A percentile compares a stretch with the other conserved stretches of the same genome.
Conservation (phyloP, 2,113 vertebrate genomes). For the Hippocampus mohnikei region DNA sequence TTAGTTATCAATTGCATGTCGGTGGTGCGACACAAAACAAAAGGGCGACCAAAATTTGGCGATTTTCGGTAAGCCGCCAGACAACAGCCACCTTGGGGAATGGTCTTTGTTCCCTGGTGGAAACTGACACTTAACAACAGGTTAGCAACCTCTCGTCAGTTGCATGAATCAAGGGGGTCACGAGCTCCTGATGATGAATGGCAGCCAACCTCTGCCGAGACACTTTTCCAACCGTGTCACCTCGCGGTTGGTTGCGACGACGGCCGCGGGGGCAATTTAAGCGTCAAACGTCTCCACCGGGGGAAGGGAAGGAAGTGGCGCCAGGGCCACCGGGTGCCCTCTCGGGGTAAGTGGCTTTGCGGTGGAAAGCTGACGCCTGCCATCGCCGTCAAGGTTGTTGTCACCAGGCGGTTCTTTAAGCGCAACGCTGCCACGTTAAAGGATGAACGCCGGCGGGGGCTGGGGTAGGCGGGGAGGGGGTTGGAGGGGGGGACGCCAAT, state of each 20-base stretch:
- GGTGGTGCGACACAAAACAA: no score
- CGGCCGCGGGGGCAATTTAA: constrained; percentile 69
- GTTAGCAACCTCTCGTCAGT: constrained; percentile 65
- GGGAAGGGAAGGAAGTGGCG: constrained; percentile 21
- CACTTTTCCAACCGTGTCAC: constrained; percentile 43
- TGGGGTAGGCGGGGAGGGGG: constrained; percentile 25
- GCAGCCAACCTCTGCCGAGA: constrained; percentile 59
- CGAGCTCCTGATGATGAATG: constrained; percentile 66
- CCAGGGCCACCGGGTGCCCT: constrained; percentile 36
- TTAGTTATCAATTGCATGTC: no score
- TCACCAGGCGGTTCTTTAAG: constrained; percentile 67
- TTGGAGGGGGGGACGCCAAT: background rate
- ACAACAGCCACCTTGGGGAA: constrained; percentile 37
- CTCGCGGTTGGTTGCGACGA: constrained; percentile 55
- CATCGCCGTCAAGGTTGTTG: constrained; percentile 71
- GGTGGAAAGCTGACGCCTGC: constrained; percentile 73
- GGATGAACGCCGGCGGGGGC: constrained; percentile 58
- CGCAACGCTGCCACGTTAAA: constrained; percentile 66
- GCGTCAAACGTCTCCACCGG: constrained; percentile 62
- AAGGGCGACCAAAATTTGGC: background rate
- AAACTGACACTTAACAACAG: constrained; percentile 62
- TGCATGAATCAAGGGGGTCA: constrained; percentile 62
- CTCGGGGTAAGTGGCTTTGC: constrained; percentile 75
- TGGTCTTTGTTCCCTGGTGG: constrained; percentile 23
- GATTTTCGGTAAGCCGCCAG: background rate